A percentile compares a stretch with the other conserved stretches of the same genome.
Evolutionary conservation across 2,888 invertebrate genomes (phyloP).

Genomic region (Melipona bicolor): DNA sequence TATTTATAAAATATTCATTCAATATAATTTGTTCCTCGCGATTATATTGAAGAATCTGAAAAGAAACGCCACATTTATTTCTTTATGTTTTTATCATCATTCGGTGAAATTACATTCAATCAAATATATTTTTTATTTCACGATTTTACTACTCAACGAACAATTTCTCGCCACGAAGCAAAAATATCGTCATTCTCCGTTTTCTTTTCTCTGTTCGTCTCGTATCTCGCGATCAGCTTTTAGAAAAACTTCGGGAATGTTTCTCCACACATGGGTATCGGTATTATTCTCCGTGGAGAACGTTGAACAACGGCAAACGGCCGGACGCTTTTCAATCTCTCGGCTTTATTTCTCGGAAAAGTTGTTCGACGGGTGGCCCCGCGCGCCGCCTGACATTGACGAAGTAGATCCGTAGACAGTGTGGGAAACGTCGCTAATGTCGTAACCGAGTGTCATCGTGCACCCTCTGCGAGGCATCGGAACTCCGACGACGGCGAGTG

Average conservation of each 20-base stretch:
- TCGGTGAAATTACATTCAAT: no score
- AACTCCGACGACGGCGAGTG: constrained; percentile 56
- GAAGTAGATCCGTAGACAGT: constrained; percentile 75
- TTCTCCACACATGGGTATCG: neutral
- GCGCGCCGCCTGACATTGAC: constrained; percentile 75
- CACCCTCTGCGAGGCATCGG: constrained; percentile 70
- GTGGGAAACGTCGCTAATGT: constrained; percentile 78
- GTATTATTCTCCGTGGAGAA: neutral
- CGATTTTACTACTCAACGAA: no score
- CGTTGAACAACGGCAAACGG: constrained; percentile 7
- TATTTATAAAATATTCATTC: no score
- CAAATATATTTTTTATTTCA: no score
- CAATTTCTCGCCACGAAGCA: no score
- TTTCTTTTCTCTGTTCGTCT: neutral
- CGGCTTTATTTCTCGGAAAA: constrained; percentile 61
- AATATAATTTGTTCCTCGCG: no score
- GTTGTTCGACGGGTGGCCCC: constrained; percentile 50
- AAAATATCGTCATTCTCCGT: no score
- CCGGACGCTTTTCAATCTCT: constrained; percentile 43
- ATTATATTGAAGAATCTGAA: no score
- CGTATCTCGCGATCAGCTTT: neutral
- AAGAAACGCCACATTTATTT: no score
- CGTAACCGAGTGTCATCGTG: constrained; percentile 79
- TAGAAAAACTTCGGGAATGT: constrained; percentile 2
- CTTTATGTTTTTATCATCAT: no score